Evolutionary conservation across 2,888 invertebrate genomes (phyloP).

Genomic region (Epinotia nisella): DNA sequence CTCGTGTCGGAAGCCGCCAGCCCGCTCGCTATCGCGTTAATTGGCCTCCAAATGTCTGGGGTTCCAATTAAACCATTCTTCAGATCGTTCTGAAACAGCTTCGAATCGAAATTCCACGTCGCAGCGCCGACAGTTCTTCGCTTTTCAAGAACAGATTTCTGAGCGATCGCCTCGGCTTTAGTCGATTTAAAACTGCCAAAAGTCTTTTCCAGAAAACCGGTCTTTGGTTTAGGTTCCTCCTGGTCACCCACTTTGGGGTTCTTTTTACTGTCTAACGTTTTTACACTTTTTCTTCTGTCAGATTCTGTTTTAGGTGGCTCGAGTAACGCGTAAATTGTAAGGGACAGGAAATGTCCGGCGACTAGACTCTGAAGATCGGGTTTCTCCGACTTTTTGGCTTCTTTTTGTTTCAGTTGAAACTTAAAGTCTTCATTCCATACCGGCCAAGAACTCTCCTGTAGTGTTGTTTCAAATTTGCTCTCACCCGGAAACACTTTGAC

Average conservation of each 20-base stretch:
- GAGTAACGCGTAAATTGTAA: constrained; percentile 88
- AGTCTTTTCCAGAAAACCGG: constrained; percentile 79
- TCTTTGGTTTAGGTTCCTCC: constrained; percentile 79
- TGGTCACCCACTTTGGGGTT: constrained; percentile 71
- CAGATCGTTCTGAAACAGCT: constrained; percentile 86
- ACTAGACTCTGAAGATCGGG: constrained; percentile 84
- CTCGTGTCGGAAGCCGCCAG: constrained; percentile 81
- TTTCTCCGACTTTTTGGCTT: constrained; percentile 77
- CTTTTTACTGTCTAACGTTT: constrained; percentile 69
- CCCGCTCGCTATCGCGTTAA: constrained; percentile 87
- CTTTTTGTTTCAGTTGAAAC: constrained; percentile 86
- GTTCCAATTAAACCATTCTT: constrained; percentile 86
- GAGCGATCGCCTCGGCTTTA: constrained; percentile 73
- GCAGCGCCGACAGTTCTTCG: constrained; percentile 88
- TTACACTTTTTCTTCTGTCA: constrained; percentile 69
- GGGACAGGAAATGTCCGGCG: constrained; percentile 87
- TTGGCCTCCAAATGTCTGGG: constrained; percentile 88
- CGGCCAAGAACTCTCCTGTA: constrained; percentile 91
- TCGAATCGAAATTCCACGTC: constrained; percentile 87
- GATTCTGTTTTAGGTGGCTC: constrained; percentile 82
- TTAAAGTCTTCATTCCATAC: constrained; percentile 91
- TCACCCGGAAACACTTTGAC: constrained; percentile 91
- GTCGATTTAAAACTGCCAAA: constrained; percentile 79
- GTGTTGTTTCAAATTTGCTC: constrained; percentile 89
- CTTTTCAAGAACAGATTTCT: constrained; percentile 85